Percentiles rank a stretch among this genome's conserved stretches.
Evolutionary conservation across 2,888 invertebrate species (phyloP).

Genomic region (Cenopis cana): DNA sequence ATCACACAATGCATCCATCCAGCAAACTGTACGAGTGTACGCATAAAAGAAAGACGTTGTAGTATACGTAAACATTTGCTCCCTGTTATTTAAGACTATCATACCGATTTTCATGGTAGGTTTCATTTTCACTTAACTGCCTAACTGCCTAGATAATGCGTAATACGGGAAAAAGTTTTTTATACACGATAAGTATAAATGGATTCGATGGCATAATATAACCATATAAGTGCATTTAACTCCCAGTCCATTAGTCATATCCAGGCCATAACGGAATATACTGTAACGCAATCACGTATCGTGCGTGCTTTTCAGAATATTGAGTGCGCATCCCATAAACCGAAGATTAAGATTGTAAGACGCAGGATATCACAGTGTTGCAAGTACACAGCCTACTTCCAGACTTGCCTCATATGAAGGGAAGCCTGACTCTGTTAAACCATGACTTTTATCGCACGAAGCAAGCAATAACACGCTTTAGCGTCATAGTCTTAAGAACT

Average conservation of each 20-base stretch:
- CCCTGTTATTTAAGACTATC: no score
- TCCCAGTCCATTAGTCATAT: constrained; percentile 18
- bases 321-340: constrained; percentile 37
- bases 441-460: not conserved
- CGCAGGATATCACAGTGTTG: constrained; percentile 59
- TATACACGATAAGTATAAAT: not conserved
- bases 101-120: no score
- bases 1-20: no score
- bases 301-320: constrained; percentile 31
- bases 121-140: no score
- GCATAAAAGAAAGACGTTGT: no score
- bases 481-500: not conserved
- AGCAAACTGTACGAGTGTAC: no score
- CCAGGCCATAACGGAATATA: not conserved
- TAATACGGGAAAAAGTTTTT: no score
- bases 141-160: no score
- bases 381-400: constrained; percentile 56
- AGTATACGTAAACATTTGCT: no score
- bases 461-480: constrained; percentile 9
- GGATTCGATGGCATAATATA: not conserved
- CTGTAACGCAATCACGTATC: constrained; percentile 23
- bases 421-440: constrained; percentile 51
- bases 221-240: constrained; percentile 3
- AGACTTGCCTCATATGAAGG: constrained; percentile 58
- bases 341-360: constrained; percentile 42